A percentile compares a stretch with the other conserved stretches of the same genome.
These are phyloP conservation scores for Helicoverpa zea DNA, from an alignment of 1,140 invertebrate genomes.

Conservation along the genomic window DNA sequence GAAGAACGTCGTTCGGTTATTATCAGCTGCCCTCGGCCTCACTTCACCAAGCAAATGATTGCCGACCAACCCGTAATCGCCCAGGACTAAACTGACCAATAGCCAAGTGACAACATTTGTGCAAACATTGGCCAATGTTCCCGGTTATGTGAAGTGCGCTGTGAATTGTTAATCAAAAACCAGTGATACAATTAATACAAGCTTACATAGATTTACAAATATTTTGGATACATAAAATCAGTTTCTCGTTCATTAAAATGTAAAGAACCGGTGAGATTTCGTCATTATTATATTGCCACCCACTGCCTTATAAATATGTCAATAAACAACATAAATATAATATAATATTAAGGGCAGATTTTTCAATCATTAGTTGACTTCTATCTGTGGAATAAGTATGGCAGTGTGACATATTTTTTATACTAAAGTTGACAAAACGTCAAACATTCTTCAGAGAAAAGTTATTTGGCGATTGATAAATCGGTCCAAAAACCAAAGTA, in stretches of 20 bases:
- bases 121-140: conserved; percentile 35
- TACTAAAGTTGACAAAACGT: no score
- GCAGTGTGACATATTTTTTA: no score
- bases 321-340: conserved; percentile 2
- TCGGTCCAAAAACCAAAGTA: background rate
- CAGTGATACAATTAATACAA: background rate
- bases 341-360: background rate
- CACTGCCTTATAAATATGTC: conserved; percentile 30
- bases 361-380: no score
- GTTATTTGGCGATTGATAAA: no score
- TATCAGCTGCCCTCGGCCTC: conserved; percentile 77
- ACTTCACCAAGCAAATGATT: conserved; percentile 78
- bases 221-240: background rate
- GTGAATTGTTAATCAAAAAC: conserved; percentile 37
- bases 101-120: conserved; percentile 32
- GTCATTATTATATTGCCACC: background rate
- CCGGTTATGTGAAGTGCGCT: background rate
- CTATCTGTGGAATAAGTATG: no score
- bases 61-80: conserved; percentile 48
- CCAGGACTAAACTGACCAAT: conserved; percentile 56
- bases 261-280: background rate
- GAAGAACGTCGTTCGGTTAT: conserved; percentile 79
- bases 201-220: background rate
- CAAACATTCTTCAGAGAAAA: no score
- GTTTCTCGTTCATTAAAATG: background rate